Percentiles rank a stretch among this genome's conserved stretches.
These are phyloP conservation scores for Andrena hattorfiana DNA, from an alignment of 2,888 invertebrate species.

Conservation along the genomic window DNA sequence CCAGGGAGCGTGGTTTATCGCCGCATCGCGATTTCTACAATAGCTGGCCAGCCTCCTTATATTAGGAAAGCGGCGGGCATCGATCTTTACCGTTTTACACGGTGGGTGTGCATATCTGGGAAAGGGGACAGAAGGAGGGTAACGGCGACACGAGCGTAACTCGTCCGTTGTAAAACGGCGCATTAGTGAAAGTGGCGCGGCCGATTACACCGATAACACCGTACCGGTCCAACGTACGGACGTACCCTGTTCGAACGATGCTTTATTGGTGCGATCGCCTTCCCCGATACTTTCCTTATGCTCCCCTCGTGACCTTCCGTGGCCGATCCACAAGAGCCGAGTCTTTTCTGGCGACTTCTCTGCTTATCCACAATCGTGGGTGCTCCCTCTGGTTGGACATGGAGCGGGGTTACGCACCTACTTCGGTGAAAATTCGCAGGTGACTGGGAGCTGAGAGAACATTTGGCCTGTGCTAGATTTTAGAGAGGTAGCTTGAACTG, in stretches of 20 bases:
- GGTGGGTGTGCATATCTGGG: slow-evolving; percentile 20
- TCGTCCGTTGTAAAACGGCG: slow-evolving; percentile 68
- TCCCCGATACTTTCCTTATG: slow-evolving; percentile 43
- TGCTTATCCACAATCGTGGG: slow-evolving; percentile 21
- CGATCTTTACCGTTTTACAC: slow-evolving; percentile 38
- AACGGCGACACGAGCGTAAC: slow-evolving; percentile 62
- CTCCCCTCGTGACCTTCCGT: slow-evolving; percentile 30
- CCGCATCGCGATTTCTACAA: slow-evolving; percentile 52
- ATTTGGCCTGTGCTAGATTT: no score
- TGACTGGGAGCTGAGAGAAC: background rate
- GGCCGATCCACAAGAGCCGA: slow-evolving; percentile 11
- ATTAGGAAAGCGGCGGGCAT: slow-evolving; percentile 34
- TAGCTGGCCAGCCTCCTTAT: slow-evolving; percentile 17
- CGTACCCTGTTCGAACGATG: slow-evolving; percentile 43
- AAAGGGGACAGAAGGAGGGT: slow-evolving; percentile 41
- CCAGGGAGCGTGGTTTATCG: slow-evolving; percentile 27
- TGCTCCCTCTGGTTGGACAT: slow-evolving; percentile 7
- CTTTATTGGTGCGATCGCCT: slow-evolving; percentile 53
- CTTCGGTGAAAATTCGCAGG: background rate
- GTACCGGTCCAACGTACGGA: slow-evolving; percentile 26
- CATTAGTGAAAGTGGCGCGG: slow-evolving; percentile 74
- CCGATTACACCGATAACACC: slow-evolving; percentile 69
- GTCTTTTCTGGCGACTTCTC: slow-evolving; percentile 4
- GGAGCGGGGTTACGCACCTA: slow-evolving; percentile 9
- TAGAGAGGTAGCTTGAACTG: no score